These are phyloP conservation scores for Myrmecophaga tridactyla DNA, from an alignment of 2,113 vertebrate species.

Conservation along the genomic window DNA sequence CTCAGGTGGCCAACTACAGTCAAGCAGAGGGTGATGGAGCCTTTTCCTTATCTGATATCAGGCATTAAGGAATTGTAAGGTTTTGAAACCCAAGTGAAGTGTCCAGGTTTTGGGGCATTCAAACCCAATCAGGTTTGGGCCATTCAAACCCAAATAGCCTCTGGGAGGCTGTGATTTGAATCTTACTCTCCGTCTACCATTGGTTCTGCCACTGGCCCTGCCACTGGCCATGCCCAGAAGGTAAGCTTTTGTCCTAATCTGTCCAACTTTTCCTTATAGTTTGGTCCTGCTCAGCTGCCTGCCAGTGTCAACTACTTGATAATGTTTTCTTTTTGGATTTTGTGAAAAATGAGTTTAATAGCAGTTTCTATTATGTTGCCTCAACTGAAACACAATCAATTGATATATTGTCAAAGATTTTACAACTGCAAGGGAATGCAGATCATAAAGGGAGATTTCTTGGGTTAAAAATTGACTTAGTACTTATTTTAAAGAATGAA, in stretches of 20 bases:
- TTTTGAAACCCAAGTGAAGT: background rate
- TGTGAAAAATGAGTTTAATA: constrained; percentile 18
- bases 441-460: background rate
- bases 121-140: no score
- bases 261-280: background rate
- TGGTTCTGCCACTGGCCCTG: background rate
- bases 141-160: no score
- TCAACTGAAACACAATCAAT: background rate
- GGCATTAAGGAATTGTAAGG: background rate
- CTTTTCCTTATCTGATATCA: background rate
- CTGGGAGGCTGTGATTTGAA: background rate
- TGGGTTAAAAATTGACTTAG: background rate
- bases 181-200: background rate
- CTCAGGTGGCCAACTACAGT: background rate
- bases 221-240: background rate
- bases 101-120: background rate
- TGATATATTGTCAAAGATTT: background rate
- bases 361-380: background rate
- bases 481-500: constrained; percentile 30
- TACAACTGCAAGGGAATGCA: background rate
- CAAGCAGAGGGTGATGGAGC: background rate
- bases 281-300: background rate
- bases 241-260: background rate
- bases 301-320: background rate
- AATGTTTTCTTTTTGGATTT: background rate